Evolutionary conservation across 2,888 invertebrate genomes (phyloP), one percentile per base, ranked within the genome.

Genomic region (Dorcus parallelipipedus): DNA sequence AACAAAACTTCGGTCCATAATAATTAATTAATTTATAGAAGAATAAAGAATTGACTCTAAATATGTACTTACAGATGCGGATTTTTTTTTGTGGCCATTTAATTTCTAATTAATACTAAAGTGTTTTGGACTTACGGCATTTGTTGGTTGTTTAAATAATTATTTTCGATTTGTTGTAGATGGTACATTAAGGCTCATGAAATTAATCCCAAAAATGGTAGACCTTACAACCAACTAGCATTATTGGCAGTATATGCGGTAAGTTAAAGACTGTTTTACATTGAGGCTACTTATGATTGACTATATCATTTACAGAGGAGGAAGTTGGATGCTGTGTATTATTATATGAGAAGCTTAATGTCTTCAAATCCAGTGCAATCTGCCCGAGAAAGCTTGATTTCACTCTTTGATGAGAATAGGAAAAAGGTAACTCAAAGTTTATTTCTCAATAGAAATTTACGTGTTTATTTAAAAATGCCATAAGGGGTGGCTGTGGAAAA

Each of bases 251-350:
- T 91, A 67, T 89, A 87, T 75, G 86, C 88, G 56, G 90, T 90
- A 79, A 83, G 86, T 85, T 65, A 62, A 38, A 3, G 40, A 47
- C 49, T 14, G 14, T 14, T 20, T 20, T 20, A 47, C 45, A 3
- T 40, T 3, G 14, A 42, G n/a, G 4, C 14, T 41, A 6, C 17
- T 7, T 42, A 33, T 7, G 14, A 42, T 42, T 42, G 10, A 42
- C 0, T 17, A 1, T 14, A 3, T 14, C 20, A 9, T 58, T 61
- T 85, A 52, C 80, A 96, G 95, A 89, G 91, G 79, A 85, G 94
- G 73, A 94, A 93, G 82, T 82, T 97, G 65, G 97, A 97, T 78
- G 95, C 96, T n/a, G 93, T 97, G 5, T 97, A 96, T 79, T 96
- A 92, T 79, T 96, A 95, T 76, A 94, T 95, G 91, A 85, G 97